Conservation (phyloP, 2,113 vertebrate genomes). For the Columbina picui region DNA sequence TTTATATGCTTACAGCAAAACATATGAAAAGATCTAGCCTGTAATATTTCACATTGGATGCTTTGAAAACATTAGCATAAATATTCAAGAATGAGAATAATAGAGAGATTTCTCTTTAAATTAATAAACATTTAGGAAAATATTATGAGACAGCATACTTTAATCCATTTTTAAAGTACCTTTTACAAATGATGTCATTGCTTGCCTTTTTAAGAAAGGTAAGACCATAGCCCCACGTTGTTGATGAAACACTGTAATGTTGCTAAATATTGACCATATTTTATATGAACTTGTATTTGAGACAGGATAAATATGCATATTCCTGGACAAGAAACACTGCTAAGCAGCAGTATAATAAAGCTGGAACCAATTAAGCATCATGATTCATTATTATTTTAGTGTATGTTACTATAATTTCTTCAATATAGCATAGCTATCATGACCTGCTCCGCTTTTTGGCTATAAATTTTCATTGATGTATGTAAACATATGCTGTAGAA, state of each 20-base stretch:
- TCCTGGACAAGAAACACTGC: not conserved
- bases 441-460: not conserved
- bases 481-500: not conserved
- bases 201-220: not conserved
- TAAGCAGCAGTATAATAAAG: not conserved
- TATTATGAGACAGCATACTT: not conserved
- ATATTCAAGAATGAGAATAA: not conserved
- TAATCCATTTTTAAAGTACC: not conserved
- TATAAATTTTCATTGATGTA: not conserved
- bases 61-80: not conserved
- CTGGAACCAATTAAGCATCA: not conserved
- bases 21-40: not conserved
- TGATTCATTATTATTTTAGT: not conserved
- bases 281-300: not conserved
- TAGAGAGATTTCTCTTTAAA: not conserved
- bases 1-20: not conserved
- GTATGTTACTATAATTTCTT: constrained; percentile 1
- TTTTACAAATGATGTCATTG: not conserved
- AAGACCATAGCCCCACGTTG: not conserved
- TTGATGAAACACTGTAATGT: not conserved
- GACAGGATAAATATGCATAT: not conserved
- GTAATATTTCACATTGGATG: not conserved
- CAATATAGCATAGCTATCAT: not conserved
- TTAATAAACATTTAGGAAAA: not conserved
- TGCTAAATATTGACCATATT: not conserved